These are phyloP conservation scores for Ornithorhynchus anatinus DNA, from an alignment of 2,113 vertebrate species.

Conservation along the genomic window DNA sequence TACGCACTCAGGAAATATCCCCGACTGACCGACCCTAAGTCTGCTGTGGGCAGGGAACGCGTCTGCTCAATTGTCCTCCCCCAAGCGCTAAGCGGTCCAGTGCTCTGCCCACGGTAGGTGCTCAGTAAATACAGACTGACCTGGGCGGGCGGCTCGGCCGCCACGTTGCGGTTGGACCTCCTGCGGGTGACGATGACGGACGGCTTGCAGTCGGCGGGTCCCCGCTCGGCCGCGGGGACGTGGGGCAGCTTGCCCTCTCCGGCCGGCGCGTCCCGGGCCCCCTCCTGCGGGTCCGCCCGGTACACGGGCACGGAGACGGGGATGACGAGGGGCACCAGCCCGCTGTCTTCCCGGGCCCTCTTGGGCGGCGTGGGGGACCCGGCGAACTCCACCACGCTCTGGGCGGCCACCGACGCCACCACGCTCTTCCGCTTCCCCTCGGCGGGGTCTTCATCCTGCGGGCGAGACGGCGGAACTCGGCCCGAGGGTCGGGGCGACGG, in stretches of 20 bases:
- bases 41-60: too few species aligned
- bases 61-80: too few species aligned
- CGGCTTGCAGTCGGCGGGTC: conserved; percentile 79
- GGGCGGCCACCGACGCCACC: conserved; percentile 53
- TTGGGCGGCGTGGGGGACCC: conserved; percentile 70
- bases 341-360: conserved; percentile 80
- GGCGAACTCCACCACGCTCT: conserved; percentile 68
- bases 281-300: conserved; percentile 71
- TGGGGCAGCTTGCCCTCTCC: conserved; percentile 72
- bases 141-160: conserved; percentile 81
- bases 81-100: too few species aligned
- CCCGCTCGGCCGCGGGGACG: conserved; percentile 66
- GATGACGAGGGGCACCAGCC: conserved; percentile 90
- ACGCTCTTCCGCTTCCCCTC: conserved; percentile 70
- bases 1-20: too few species aligned
- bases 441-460: conserved; percentile 63
- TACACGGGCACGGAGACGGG: conserved; percentile 95
- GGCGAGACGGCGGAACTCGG: not conserved
- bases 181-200: conserved; percentile 94
- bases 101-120: too few species aligned
- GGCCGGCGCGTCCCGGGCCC: conserved; percentile 67
- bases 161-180: conserved; percentile 82
- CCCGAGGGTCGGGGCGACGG: too few species aligned
- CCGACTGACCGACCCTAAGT: too few species aligned
- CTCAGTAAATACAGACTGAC: too few species aligned